Evolutionary conservation across 2,113 vertebrate species (phyloP), one percentile per base, ranked within the genome.

Genomic region (Poicephalus meyeri): DNA sequence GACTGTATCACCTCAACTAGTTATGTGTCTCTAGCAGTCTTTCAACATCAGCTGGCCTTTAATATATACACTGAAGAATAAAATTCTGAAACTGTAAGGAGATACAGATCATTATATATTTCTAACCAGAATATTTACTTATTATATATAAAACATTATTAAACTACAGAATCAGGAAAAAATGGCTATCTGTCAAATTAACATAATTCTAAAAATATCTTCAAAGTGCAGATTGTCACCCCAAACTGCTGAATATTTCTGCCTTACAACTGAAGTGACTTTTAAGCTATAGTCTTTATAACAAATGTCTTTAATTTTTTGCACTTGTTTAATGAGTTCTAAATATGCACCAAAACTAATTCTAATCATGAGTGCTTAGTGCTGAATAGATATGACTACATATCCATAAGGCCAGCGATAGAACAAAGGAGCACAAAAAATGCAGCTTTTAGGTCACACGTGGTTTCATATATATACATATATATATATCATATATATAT

Each of bases 331-430:
- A 93, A 88, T 91, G 68, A 93, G 35, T 94, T 86, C 20, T 78
- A 93, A 79, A 83, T 84, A 80, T 80, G 20, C 74, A 52, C 20
- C 55, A 69, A 76, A 86, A 68, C 9, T 79, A 88, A 80, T 91
- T 85, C 72, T 53, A 92, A 88, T 93, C 58, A 70, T 1, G 20
- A 86, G 24, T 77, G 31, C 25, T 85, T 88, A 81, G 63, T 18
- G 16, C 42, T 86, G 35, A 86, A 81, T 58, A 91, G 24, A 14
- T 87, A 82, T 21, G 7, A 82, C 83, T 89, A 66, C 58, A 86
- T 91, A 77, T 95, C 91, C 77, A 89, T 83, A 82, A 95, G 64
- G 42, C 71, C 65, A 95, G 25, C 63, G 33, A 49, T 82, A 95
- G 53, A 87, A 91, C 74, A 89, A 95, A 89, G 15, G n/a, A 31